A percentile compares a stretch with the other conserved stretches of the same genome.
Conservation (phyloP, 2,113 vertebrate species). For the Uropsilus gracilis region DNA sequence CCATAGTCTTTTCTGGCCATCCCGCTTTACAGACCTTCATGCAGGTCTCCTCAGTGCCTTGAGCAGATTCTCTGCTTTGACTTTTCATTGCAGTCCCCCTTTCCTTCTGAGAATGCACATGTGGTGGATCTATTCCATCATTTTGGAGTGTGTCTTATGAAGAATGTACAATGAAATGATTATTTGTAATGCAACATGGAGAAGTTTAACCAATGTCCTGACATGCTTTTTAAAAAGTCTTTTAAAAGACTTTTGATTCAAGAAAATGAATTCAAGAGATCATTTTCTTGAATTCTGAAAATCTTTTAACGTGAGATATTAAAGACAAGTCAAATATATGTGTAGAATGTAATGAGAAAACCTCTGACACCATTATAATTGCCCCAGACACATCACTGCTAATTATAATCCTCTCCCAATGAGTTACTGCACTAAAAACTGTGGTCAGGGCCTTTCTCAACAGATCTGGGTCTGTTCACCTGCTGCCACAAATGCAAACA, state of each 20-base stretch:
- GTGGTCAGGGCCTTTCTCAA: too few species aligned
- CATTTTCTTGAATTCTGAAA: neutral
- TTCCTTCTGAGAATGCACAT: neutral
- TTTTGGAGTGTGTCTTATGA: neutral
- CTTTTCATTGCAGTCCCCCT: neutral
- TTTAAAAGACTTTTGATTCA: too few species aligned
- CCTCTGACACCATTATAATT: neutral
- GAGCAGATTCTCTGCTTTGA: neutral
- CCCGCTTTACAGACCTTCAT: too few species aligned
- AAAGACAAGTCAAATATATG: neutral
- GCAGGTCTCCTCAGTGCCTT: too few species aligned
- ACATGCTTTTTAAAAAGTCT: neutral
- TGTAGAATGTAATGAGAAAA: neutral
- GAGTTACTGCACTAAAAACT: too few species aligned
- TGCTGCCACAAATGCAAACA: too few species aligned
- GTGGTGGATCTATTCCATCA: neutral
- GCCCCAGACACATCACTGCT: neutral
- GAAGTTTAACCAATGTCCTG: neutral
- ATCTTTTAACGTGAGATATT: neutral
- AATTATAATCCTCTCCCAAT: neutral
- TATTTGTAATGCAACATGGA: neutral
- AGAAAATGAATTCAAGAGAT: too few species aligned
- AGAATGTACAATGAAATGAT: neutral
- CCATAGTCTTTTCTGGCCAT: too few species aligned
- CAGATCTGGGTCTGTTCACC: too few species aligned